Base-by-base conservation (phyloP, 2,113 vertebrate genomes). In the Chlamydotis undulata region DNA sequence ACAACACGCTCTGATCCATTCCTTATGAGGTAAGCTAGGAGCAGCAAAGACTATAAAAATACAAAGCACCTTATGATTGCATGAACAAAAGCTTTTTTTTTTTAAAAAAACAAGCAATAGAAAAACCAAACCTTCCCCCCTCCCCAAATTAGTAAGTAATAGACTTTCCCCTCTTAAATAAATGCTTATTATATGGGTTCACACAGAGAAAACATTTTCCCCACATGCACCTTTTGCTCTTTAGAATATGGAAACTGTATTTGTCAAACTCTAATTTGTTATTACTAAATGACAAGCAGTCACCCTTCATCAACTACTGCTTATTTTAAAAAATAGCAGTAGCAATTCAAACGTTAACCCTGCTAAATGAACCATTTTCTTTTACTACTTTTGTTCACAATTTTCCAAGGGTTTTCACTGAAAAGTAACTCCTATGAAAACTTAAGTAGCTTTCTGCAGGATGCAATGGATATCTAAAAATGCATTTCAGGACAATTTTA, bases 1-100 rank as follows among this genome's bases (percentile, higher is more conserved):
- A 99, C 99, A 97, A 99, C 99, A 93, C 99, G 98, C 98, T 99
- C 99, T 94, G 99, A 99, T 97, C 99, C 99, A 89, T 99, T 99
- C 98, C 98, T 98, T 98, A 99, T 99, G 97, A 99, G 98, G 98
- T 99, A 99, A 95, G 99, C 98, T 96, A 99, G 98, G 97, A 99
- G 98, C 92, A 99, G 98, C 97, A 99, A 97, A 49, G 99, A 99
- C 99, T 99, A 98, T 94, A 96, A 96, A 97, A 96, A 98, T 92
- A 98, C 94, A 98, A 98, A 98, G 97, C 97, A 98, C 95, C 94
- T 96, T 97, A 98, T 98, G 96, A 97, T 95, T 97, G 95, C 95
- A 97, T 57, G 81, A 97, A 98, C 94, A 97, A 97, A 97, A 97
- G 97, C 93, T 80, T 79, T 83, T 65, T 45, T 82, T 55, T 29